Percentiles rank a stretch among this genome's conserved stretches.
Conservation (phyloP, 2,888 invertebrate species). For the Notocelia uddmanniana region DNA sequence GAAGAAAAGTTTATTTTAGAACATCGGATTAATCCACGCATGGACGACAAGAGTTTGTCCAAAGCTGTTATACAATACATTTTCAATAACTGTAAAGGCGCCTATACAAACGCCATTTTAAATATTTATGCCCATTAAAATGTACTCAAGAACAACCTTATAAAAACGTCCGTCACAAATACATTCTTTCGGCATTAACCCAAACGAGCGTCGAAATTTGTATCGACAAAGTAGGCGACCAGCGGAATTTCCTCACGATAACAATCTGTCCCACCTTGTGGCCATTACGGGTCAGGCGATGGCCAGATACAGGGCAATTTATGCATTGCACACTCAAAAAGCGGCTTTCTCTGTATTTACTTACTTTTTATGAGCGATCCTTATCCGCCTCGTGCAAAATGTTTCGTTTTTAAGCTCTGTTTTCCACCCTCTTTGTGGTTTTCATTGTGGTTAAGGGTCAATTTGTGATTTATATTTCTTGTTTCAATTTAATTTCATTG, state of each 20-base stretch:
- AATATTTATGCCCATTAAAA: slow-evolving; percentile 16
- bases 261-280: slow-evolving; percentile 80
- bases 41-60: too few relatives aligned
- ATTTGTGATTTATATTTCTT: slow-evolving; percentile 40
- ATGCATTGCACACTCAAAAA: slow-evolving; percentile 79
- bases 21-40: too few relatives aligned
- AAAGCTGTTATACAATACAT: too few relatives aligned
- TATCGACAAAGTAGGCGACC: slow-evolving; percentile 75
- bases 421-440: slow-evolving; percentile 51
- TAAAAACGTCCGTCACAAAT: slow-evolving; percentile 19
- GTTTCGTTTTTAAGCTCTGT: slow-evolving; percentile 55
- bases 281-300: slow-evolving; percentile 82
- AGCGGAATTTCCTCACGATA: slow-evolving; percentile 75
- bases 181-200: slow-evolving; percentile 59
- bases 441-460: slow-evolving; percentile 47
- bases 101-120: neutral
- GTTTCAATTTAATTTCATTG: neutral
- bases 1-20: too few relatives aligned
- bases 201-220: slow-evolving; percentile 76
- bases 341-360: slow-evolving; percentile 67
- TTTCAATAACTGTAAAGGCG: neutral
- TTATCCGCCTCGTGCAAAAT: slow-evolving; percentile 71
- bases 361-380: slow-evolving; percentile 73
- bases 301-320: slow-evolving; percentile 80
- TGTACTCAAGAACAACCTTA: slow-evolving; percentile 10